Conservation (phyloP, 2,797 vertebrate species). For the Macropodus opercularis region DNA sequence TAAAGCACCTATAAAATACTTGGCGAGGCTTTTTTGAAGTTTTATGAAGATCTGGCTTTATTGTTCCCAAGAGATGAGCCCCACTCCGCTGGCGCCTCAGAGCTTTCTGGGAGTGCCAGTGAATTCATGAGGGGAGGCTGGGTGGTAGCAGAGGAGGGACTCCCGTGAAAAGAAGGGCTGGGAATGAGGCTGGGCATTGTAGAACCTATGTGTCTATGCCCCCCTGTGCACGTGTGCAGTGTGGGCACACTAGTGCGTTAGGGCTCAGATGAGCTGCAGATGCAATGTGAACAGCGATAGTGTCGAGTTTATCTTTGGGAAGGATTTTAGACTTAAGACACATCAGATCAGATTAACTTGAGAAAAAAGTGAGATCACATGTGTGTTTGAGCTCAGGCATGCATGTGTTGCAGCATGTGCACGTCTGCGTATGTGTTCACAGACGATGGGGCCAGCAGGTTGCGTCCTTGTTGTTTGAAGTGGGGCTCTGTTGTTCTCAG, state of each 20-base stretch:
- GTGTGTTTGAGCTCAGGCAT: slow-evolving; percentile 32
- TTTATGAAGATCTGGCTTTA: slow-evolving; percentile 89
- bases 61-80: slow-evolving; percentile 88
- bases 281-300: slow-evolving; percentile 30
- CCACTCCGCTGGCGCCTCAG: slow-evolving; percentile 84
- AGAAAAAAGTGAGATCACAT: slow-evolving; percentile 47
- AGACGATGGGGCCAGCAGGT: slow-evolving; percentile 73
- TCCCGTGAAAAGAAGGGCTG: slow-evolving; percentile 53
- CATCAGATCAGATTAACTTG: slow-evolving; percentile 36
- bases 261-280: slow-evolving; percentile 48
- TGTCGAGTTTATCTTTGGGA: slow-evolving; percentile 44
- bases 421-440: slow-evolving; percentile 44
- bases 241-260: no score
- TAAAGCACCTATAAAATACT: slow-evolving; percentile 90
- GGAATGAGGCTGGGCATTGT: slow-evolving; percentile 54
- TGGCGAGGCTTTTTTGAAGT: slow-evolving; percentile 87
- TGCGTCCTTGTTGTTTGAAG: slow-evolving; percentile 81
- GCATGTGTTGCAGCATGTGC: slow-evolving; percentile 65
- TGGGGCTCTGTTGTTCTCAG: slow-evolving; percentile 80
- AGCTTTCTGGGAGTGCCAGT: slow-evolving; percentile 84
- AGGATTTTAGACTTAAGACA: slow-evolving; percentile 32
- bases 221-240: slow-evolving; percentile 36
- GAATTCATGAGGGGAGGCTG: slow-evolving; percentile 65
- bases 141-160: slow-evolving; percentile 64
- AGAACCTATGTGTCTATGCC: slow-evolving; percentile 57